These are phyloP conservation scores for Leiothrix lutea DNA, from an alignment of 2,113 vertebrate species.

Conservation along the genomic window DNA sequence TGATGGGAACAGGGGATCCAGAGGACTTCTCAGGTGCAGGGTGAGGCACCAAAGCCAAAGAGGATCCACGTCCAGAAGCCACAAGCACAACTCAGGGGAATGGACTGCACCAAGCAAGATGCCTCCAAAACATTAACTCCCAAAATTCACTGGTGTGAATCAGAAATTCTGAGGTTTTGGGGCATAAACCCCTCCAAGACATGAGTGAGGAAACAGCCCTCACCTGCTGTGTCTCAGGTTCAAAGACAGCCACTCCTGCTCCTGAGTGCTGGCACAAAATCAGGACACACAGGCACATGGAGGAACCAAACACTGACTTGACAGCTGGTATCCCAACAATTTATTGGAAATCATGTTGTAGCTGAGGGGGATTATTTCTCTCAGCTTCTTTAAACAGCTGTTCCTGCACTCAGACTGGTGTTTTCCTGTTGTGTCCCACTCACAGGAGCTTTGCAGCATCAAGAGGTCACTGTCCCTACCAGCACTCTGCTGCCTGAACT, in stretches of 20 bases:
- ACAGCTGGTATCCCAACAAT: neutral
- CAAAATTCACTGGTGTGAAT: neutral
- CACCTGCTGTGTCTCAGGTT: accelerated
- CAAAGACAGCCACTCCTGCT: neutral
- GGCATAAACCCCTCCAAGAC: neutral
- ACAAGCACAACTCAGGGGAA: neutral
- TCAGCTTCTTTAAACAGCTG: neutral
- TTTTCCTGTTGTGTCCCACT: neutral
- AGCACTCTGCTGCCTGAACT: neutral
- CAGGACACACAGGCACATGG: accelerated
- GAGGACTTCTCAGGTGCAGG: neutral
- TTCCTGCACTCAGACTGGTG: neutral
- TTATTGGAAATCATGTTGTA: neutral
- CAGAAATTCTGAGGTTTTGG: neutral
- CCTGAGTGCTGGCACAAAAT: neutral
- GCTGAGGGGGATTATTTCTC: neutral
- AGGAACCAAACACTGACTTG: neutral
- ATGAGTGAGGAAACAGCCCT: neutral
- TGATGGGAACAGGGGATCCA: neutral
- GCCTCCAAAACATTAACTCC: neutral
- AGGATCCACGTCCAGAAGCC: accelerated
- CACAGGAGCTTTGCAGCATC: neutral
- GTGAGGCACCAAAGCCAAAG: neutral
- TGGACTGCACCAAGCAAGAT: neutral
- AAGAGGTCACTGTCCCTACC: neutral